A percentile compares a stretch with the other conserved stretches of the same genome.
These are phyloP conservation scores for Drosophila ercepeae DNA, from an alignment of 1,140 invertebrate species.

Conservation along the genomic window DNA sequence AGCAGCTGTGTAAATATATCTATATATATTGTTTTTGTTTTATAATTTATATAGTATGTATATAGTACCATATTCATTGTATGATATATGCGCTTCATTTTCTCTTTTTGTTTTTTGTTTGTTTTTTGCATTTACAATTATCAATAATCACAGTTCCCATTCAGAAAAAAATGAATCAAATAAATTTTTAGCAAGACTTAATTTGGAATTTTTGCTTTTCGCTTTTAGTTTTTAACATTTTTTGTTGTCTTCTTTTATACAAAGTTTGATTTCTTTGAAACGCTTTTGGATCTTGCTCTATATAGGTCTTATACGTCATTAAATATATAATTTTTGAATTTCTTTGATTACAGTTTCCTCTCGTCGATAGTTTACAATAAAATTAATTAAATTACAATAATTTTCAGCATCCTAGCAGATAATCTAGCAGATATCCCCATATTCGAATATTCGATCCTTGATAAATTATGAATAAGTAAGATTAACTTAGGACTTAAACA, in stretches of 20 bases:
- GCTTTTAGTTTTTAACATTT: slow-evolving; percentile 13
- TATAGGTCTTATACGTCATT: slow-evolving; percentile 27
- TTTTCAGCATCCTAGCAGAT: slow-evolving; percentile 33
- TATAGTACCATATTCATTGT: slow-evolving; percentile 67
- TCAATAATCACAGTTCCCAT: slow-evolving; percentile 79
- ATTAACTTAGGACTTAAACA: slow-evolving; percentile 47
- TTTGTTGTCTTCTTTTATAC: slow-evolving; percentile 21
- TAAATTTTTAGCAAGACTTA: slow-evolving; percentile 58
- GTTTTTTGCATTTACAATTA: slow-evolving; percentile 58
- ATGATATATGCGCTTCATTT: slow-evolving; percentile 48
- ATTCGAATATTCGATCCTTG: slow-evolving; percentile 33
- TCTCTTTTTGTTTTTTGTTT: slow-evolving; percentile 28
- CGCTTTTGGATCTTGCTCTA: slow-evolving; percentile 59
- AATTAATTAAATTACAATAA: slow-evolving; percentile 48
- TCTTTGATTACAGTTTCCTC: slow-evolving; percentile 3
- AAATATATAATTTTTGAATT: slow-evolving; percentile 24
- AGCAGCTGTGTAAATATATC: slow-evolving; percentile 54
- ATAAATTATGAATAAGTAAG: slow-evolving; percentile 34
- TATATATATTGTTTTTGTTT: slow-evolving; percentile 21
- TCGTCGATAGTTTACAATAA: slow-evolving; percentile 43
- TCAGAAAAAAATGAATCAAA: slow-evolving; percentile 63
- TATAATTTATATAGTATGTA: slow-evolving; percentile 49
- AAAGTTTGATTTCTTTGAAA: slow-evolving; percentile 65
- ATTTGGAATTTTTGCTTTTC: slow-evolving; percentile 79
- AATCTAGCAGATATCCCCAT: slow-evolving; percentile 15